A percentile compares a stretch with the other conserved stretches of the same genome.
Conservation (phyloP, 92 coral and sea anemone genomes). For the Palythoa heliodiscus region DNA sequence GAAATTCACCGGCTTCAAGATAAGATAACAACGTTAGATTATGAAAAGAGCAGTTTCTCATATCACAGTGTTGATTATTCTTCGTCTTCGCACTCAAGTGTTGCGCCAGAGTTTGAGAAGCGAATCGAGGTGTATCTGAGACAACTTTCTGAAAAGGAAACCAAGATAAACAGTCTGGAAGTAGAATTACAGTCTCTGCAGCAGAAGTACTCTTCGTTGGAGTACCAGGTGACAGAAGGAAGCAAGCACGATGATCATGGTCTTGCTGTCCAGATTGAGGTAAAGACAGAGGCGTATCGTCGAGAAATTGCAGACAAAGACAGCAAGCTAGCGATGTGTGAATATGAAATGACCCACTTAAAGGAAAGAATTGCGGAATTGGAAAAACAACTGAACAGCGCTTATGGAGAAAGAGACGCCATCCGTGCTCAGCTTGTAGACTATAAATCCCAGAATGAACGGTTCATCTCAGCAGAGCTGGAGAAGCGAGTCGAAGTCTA, state of each 20-base stretch:
- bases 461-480: conserved; percentile 32
- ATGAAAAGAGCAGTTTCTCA: conserved; percentile 15
- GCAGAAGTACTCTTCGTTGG: conserved; percentile 35
- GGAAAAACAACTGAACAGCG: conserved; percentile 27
- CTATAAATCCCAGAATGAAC: conserved; percentile 51
- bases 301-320: conserved; percentile 52
- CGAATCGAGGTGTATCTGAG: conserved; percentile 25
- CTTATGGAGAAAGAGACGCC: conserved; percentile 43
- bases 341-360: conserved; percentile 27
- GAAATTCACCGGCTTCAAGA: conserved; percentile 37
- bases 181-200: conserved; percentile 23
- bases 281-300: conserved; percentile 38
- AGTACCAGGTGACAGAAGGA: conserved; percentile 39
- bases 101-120: conserved; percentile 37
- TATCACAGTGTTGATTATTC: conserved; percentile 20
- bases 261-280: conserved; percentile 42
- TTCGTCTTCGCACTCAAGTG: conserved; percentile 3
- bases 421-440: conserved; percentile 49
- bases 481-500: conserved; percentile 43
- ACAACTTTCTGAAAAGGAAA: conserved; percentile 35
- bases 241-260: conserved; percentile 31
- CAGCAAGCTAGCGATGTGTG: conserved; percentile 36
- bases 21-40: neutral
- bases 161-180: conserved; percentile 29
- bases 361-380: conserved; percentile 16